Percentiles rank a stretch among this genome's conserved stretches.
Evolutionary conservation across 2,888 invertebrate genomes (phyloP).

Genomic region (Dryobota labecula): DNA sequence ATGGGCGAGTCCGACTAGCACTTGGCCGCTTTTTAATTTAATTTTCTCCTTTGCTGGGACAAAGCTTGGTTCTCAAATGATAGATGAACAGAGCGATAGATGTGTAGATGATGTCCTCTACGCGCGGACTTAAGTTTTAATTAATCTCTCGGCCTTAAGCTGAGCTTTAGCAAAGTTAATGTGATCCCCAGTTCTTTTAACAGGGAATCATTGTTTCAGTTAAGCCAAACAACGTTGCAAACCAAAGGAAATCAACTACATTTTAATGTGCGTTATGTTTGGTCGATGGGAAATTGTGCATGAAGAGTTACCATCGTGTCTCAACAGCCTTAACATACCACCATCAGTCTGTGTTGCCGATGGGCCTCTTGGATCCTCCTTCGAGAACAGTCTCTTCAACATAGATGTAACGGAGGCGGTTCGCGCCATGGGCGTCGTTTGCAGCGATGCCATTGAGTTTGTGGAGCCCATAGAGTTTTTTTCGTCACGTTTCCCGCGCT

Average conservation of each 20-base stretch:
- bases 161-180: neutral
- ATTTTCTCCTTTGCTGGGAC: neutral
- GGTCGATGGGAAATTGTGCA: slow-evolving; percentile 42
- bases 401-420: slow-evolving; percentile 95
- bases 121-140: neutral
- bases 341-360: slow-evolving; percentile 86
- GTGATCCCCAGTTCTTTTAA: neutral
- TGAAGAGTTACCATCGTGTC: slow-evolving; percentile 38
- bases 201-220: neutral
- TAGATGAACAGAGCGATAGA: neutral
- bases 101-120: slow-evolving; percentile 27
- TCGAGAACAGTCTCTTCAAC: slow-evolving; percentile 94
- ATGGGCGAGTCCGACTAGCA: no score
- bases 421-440: slow-evolving; percentile 92
- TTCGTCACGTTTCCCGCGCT: slow-evolving; percentile 84
- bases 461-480: slow-evolving; percentile 87
- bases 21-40: slow-evolving; percentile 4
- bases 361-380: slow-evolving; percentile 91
- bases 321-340: slow-evolving; percentile 72
- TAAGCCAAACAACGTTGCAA: slow-evolving; percentile 6
- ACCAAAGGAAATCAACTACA: slow-evolving; percentile 23
- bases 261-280: slow-evolving; percentile 8
- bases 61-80: neutral
- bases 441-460: slow-evolving; percentile 90
- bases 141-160: neutral